Conservation (phyloP, 2,888 invertebrate genomes). For the Diarsia brunnea region DNA sequence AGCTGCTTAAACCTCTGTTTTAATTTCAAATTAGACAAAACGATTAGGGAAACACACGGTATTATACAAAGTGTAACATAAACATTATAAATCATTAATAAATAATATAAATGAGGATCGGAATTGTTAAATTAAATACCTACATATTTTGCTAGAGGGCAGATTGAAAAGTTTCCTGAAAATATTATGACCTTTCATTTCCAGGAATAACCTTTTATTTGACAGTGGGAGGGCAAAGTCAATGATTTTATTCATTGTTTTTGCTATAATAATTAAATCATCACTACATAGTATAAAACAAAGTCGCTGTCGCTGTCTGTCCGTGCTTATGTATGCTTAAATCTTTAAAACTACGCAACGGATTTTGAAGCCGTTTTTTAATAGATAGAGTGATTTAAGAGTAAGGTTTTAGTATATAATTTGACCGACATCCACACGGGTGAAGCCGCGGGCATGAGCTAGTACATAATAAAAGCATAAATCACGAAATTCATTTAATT, state of each 20-base stretch:
- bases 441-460: too few species aligned
- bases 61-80: conserved; percentile 35
- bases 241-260: not conserved
- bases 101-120: not conserved
- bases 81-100: conserved; percentile 34
- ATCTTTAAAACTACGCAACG: too few species aligned
- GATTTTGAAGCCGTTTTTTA: too few species aligned
- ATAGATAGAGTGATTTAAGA: too few species aligned
- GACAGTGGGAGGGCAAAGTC: not conserved
- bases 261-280: not conserved
- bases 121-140: conserved; percentile 1
- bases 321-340: too few species aligned
- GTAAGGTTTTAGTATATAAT: too few species aligned
- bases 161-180: not conserved
- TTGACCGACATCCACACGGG: too few species aligned
- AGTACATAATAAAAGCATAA: too few species aligned
- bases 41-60: conserved; percentile 56
- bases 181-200: not conserved
- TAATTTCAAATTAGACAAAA: conserved; percentile 66
- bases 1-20: conserved; percentile 57
- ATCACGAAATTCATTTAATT: too few species aligned
- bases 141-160: not conserved
- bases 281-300: too few species aligned
- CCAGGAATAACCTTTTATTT: not conserved
- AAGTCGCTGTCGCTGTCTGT: too few species aligned